Percentiles rank a stretch among this genome's conserved stretches.
Conservation (phyloP, 2,113 vertebrate genomes). For the Aptenodytes forsteri region DNA sequence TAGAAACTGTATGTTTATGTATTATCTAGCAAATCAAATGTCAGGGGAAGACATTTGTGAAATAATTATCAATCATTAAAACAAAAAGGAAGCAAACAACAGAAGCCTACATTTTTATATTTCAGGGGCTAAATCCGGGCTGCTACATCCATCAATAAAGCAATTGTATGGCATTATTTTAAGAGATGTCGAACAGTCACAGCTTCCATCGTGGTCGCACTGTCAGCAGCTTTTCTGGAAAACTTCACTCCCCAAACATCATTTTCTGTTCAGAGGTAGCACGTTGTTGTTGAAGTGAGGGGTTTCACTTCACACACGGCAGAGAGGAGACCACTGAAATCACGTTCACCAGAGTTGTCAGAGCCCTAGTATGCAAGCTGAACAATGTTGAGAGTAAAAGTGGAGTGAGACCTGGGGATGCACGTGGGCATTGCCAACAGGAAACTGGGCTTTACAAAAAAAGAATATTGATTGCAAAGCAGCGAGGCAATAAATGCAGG, state of each 20-base stretch:
- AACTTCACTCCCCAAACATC: not conserved
- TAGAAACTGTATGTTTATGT: conserved; percentile 50
- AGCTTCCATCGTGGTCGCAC: not conserved
- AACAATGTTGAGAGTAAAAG: not conserved
- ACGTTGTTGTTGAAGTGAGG: not conserved
- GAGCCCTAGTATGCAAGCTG: not conserved
- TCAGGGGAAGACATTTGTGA: conserved; percentile 35
- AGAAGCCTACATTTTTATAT: not conserved
- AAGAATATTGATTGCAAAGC: not conserved
- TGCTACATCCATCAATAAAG: not conserved
- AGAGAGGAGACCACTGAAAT: not conserved
- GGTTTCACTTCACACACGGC: accelerated
- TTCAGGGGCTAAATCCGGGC: not conserved
- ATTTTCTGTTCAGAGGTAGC: not conserved
- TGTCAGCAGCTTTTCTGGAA: not conserved
- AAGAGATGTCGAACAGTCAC: not conserved
- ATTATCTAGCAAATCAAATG: conserved; percentile 59
- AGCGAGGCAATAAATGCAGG: not conserved
- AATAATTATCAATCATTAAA: conserved; percentile 58
- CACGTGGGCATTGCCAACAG: not conserved
- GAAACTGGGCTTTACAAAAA: not conserved
- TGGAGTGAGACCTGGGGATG: not conserved
- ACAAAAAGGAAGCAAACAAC: conserved; percentile 26
- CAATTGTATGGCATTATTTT: not conserved
- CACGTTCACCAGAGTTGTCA: not conserved